Evolutionary conservation across 2,888 invertebrate genomes (phyloP), one percentile per base, ranked within the genome.

Genomic region (Phaedon cochleariae): DNA sequence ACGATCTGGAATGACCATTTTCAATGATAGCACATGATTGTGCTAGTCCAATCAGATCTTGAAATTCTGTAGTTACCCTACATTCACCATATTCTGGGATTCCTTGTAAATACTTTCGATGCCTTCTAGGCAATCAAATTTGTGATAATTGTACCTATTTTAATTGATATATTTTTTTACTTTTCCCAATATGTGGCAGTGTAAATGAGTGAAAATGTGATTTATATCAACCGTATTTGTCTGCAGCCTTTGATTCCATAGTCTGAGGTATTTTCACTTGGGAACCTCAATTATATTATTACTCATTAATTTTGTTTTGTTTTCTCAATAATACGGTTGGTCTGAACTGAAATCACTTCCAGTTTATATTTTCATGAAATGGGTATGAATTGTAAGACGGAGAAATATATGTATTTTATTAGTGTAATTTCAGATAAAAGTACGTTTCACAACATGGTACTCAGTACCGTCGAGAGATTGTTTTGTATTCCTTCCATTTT

Each of bases 321-420:
- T 37, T 26, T 49, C 49, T 59, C 31, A 49, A 41, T n/a, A 55
- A 67, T 72, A 65, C 72, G 66, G 72, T 71, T 72, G 70, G 69
- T 72, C 68, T 70, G 65, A 73, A 71, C 48, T 45, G 57, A 31
- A 21, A 22, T 21, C 54, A 64, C 70, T 74, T 75, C 60, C 65
- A 65, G 70, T 72, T 75, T 72, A 65, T 69, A 73, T 70, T 71
- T 62, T 48, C 31, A 45, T 55, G 12, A 51, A 21, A 55, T 15
- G 59, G 54, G 69, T 72, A 72, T 73, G 72, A 73, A 72, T 74
- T 76, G 70, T 72, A 70, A 75, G 75, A 70, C 67, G 65, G 63
- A 67, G 69, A 62, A 67, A 67, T 74, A 68, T 64, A 69, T 76
- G 76, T 75, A 75, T 76, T 76, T 76, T 76, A 76, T 74, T 75